These are phyloP conservation scores for Drosophila limbata DNA, from an alignment of 2,888 invertebrate species.

Conservation along the genomic window DNA sequence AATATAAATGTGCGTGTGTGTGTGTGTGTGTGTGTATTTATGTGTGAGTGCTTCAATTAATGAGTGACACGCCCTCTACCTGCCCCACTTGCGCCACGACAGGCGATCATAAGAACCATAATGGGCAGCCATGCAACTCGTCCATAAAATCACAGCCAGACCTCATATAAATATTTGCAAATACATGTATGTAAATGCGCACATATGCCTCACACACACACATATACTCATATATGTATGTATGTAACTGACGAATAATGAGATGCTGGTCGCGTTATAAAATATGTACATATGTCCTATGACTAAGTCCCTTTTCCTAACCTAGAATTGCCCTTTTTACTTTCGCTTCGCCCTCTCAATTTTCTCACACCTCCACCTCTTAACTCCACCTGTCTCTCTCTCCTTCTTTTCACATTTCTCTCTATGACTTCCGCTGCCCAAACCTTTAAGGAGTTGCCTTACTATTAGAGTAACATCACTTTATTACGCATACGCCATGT, in stretches of 20 bases:
- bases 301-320: conserved; percentile 9
- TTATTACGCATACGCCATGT: conserved; percentile 41
- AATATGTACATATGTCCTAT: conserved; percentile 18
- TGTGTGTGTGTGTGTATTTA: background rate
- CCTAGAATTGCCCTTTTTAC: conserved; percentile 2
- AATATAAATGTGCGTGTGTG: background rate
- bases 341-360: background rate
- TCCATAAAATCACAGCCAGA: conserved; percentile 53
- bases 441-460: conserved; percentile 12
- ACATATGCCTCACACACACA: conserved; percentile 12
- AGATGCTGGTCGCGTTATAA: conserved; percentile 35
- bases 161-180: conserved; percentile 12
- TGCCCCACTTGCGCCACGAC: conserved; percentile 13
- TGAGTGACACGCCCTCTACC: conserved; percentile 38
- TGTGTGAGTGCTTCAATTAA: conserved; percentile 46
- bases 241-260: conserved; percentile 40
- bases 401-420: background rate
- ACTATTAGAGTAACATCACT: conserved; percentile 25
- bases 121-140: conserved; percentile 44
- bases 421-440: background rate
- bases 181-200: conserved; percentile 15
- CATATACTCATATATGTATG: background rate
- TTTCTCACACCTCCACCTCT: too few relatives aligned
- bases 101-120: conserved; percentile 55
- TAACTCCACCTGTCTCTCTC: background rate